Conservation (phyloP, 2,113 vertebrate species). For the rabbit (Oryctolagus cuniculus) region mOryCun1.1 NC_091438.1:94869001-94869500, state of each 20-base stretch:
- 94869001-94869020: not conserved
- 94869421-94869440: not conserved
- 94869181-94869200: not conserved
- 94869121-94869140: constrained; percentile 3
- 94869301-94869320: not conserved
- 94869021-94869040: not conserved
- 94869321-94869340: not conserved
- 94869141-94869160: constrained; percentile 35
- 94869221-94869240: not conserved
- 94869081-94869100: not conserved
- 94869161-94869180: not conserved
- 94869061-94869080: not conserved
- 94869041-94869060: not conserved
- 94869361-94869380: not conserved
- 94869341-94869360: not conserved
- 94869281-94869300: not conserved
- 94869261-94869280: not conserved
- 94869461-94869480: not conserved
- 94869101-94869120: constrained; percentile 26
- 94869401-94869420: not conserved
- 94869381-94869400: not conserved
- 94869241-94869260: not conserved
- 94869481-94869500: not conserved
- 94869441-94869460: not conserved
- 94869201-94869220: not conserved